Percentiles rank a stretch among this genome's conserved stretches.
phyloP scores from a whole-genome alignment of 2,888 invertebrate genomes.

The Eilema sororculum region DNA sequence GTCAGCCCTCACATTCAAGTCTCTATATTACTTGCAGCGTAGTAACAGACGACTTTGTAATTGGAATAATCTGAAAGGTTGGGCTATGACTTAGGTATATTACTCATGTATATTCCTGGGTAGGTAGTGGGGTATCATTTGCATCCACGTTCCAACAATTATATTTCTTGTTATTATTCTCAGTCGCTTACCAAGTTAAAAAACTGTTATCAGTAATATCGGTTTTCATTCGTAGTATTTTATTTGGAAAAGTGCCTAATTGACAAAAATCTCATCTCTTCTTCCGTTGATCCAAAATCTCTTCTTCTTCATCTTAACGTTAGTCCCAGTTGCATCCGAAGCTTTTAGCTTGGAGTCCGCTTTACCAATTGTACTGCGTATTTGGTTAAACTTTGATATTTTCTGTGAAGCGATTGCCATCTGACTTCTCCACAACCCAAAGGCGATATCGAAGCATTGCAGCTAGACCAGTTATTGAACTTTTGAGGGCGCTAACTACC shows the following conservation, averaged over 20 bases:
- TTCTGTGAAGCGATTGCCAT: too few relatives aligned
- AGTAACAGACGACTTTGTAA: conserved; percentile 6
- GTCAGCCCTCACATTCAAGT: conserved; percentile 7
- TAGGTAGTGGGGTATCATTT: not conserved
- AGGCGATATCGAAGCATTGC: too few relatives aligned
- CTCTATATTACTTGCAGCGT: not conserved
- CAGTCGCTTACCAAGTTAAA: not conserved
- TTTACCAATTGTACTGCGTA: too few relatives aligned
- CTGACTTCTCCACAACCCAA: too few relatives aligned
- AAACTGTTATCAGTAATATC: too few relatives aligned
- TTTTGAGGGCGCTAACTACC: too few relatives aligned
- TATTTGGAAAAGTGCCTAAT: not conserved
- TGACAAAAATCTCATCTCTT: not conserved
- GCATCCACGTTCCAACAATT: not conserved
- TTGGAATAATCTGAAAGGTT: not conserved
- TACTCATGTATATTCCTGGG: not conserved
- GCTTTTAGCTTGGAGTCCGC: too few relatives aligned
- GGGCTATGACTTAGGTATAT: not conserved
- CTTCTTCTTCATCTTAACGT: too few relatives aligned
- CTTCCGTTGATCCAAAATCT: not conserved
- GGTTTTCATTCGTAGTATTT: too few relatives aligned
- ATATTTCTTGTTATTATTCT: not conserved
- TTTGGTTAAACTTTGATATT: too few relatives aligned
- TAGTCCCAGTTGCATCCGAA: too few relatives aligned
- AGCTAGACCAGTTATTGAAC: too few relatives aligned